Base-by-base conservation (phyloP, 1,140 invertebrate genomes). In the Orussus abietinus region DNA sequence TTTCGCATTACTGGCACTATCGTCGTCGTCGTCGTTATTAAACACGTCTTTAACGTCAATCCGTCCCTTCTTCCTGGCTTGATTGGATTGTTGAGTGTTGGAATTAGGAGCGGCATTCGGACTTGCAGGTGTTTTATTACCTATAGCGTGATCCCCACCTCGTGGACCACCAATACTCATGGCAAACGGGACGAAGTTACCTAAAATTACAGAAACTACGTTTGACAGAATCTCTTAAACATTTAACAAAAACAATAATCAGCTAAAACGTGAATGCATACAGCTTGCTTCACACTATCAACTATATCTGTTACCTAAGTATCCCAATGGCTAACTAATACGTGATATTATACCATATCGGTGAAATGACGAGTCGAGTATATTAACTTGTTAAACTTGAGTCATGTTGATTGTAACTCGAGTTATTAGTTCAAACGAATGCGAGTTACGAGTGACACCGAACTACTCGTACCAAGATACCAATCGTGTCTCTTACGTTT, bases 31-130 rank as follows among this genome's bases (percentile, higher is more conserved):
- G 51, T 91, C 89, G 42, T 86, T 88, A 68, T 92, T 93, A 59
- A 95, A 95, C 2, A 94, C 90, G 55, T 93, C 90, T 39, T 88
- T 85, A 1, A 92, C 81, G 46, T 92, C 88, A 13, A 90, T 77
- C 55, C 86, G 87, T 54, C 85, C 86, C 51, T 85, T 84, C 54
- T 83, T 84, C 34, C 60, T 69, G 1, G 52, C 43, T 28, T 63
- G 51, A 55, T 55, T 64, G 1, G 53, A n/a, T 9, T 59, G 60
- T 28, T 65, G 60, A 3, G 55, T 35, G 45, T 51, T 65, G 0
- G 38, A 20, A 47, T 53, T 61, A 15, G 49, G 50, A 41, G 51
- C 29, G 2, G 57, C 30, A 20, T 55, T 61, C 5, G 71, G 71
- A 62, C 71, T 74, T 4, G 62, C 66, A 4, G 71, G 69, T 7